Evolutionary conservation across 2,888 invertebrate species (phyloP).

Genomic region (Cyrtodaria siliqua): DNA sequence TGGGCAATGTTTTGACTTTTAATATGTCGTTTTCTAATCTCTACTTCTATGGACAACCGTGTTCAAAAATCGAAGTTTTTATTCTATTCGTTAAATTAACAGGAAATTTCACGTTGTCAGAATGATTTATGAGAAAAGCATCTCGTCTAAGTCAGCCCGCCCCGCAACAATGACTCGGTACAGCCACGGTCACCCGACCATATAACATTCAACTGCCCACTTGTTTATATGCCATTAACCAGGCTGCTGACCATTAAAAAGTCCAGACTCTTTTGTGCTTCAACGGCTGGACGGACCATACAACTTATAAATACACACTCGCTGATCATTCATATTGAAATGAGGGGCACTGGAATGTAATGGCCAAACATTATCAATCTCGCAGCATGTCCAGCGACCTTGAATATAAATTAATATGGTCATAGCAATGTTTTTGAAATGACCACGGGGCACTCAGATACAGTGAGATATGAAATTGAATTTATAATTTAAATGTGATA

Average conservation of each 20-base stretch:
- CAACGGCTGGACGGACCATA: too few relatives aligned
- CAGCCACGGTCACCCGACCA: constrained; percentile 8
- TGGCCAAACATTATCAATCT: background rate
- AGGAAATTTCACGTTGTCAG: background rate
- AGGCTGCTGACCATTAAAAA: background rate
- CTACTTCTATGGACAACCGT: too few relatives aligned
- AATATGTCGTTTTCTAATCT: too few relatives aligned
- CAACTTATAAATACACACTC: too few relatives aligned
- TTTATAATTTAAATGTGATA: constrained; percentile 5
- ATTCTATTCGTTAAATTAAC: too few relatives aligned
- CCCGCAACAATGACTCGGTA: background rate
- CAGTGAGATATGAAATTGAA: background rate
- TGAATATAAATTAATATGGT: background rate
- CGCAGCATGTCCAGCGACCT: background rate
- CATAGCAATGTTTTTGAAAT: constrained; percentile 4
- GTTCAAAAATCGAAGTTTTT: too few relatives aligned
- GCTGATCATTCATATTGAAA: background rate
- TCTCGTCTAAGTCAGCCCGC: constrained; percentile 1
- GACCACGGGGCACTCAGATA: background rate
- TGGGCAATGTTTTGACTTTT: too few relatives aligned
- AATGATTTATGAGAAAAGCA: background rate
- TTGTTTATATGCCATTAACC: constrained; percentile 2
- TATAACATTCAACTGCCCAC: background rate
- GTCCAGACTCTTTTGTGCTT: background rate
- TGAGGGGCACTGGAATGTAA: too few relatives aligned